These are phyloP conservation scores for Ophioninae sp. DNA, from an alignment of 2,888 invertebrate species.

Conservation along the genomic window DNA sequence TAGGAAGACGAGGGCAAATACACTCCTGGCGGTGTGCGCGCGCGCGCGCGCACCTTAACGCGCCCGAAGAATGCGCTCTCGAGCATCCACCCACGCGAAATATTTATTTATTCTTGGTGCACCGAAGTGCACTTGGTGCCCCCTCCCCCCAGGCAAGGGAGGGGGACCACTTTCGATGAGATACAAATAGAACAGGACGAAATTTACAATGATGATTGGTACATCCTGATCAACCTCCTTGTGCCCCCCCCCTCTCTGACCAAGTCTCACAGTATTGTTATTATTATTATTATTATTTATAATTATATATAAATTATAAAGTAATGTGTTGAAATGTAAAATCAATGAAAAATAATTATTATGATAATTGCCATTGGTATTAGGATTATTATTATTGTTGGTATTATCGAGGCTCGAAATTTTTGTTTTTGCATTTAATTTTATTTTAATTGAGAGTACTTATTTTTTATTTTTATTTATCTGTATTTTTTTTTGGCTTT, in stretches of 20 bases:
- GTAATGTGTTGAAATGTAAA: too few species aligned
- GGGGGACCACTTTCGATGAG: background rate
- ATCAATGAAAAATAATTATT: too few species aligned
- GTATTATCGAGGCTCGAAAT: too few species aligned
- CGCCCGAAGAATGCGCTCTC: constrained; percentile 23
- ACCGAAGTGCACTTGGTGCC: background rate
- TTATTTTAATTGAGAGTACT: too few species aligned
- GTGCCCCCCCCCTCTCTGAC: constrained; percentile 31
- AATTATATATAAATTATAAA: too few species aligned
- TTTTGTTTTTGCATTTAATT: too few species aligned
- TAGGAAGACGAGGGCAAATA: constrained; percentile 38
- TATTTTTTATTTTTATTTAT: too few species aligned
- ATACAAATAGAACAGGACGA: constrained; percentile 35
- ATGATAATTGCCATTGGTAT: too few species aligned
- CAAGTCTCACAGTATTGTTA: background rate
- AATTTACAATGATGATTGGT: constrained; percentile 53
- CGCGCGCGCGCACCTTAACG: background rate
- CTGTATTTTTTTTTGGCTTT: too few species aligned
- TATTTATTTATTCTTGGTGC: constrained; percentile 52
- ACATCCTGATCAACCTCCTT: constrained; percentile 43
- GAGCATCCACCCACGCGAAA: constrained; percentile 58
- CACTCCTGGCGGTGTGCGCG: background rate
- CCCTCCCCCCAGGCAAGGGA: background rate
- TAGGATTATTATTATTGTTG: too few species aligned
- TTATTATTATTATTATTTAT: too few species aligned